These are phyloP conservation scores for Epistrophe grossulariae DNA, from an alignment of 2,888 invertebrate genomes.

Conservation along the genomic window DNA sequence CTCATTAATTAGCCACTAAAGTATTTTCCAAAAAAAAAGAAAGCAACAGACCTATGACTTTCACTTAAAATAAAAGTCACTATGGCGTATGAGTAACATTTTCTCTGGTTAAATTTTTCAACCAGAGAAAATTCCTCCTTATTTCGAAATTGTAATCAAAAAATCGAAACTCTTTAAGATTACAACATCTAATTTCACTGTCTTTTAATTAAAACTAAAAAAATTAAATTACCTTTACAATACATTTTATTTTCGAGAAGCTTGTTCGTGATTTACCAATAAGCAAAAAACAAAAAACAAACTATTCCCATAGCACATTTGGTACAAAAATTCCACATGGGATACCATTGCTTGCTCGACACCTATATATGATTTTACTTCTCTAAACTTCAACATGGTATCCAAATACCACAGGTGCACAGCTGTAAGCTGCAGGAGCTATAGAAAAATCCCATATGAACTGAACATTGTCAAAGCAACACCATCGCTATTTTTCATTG, in stretches of 20 bases:
- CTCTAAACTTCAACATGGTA: constrained; percentile 37
- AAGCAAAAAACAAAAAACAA: constrained; percentile 35
- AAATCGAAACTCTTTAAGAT: constrained; percentile 22
- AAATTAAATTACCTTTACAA: not conserved
- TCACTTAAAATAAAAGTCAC: constrained; percentile 10
- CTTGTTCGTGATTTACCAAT: constrained; percentile 66
- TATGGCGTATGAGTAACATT: constrained; percentile 45
- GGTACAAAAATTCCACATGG: not conserved
- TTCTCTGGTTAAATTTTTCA: not conserved
- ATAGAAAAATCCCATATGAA: constrained; percentile 29
- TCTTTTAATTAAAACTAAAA: constrained; percentile 37
- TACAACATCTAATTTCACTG: constrained; percentile 14
- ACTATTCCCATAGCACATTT: constrained; percentile 22
- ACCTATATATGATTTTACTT: constrained; percentile 45
- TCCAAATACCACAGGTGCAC: constrained; percentile 67
- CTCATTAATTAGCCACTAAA: not conserved
- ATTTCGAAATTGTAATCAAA: not conserved
- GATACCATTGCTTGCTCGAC: constrained; percentile 41
- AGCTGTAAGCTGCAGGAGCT: no score
- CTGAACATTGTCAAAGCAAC: constrained; percentile 14
- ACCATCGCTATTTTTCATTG: constrained; percentile 49
- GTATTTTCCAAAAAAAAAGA: not conserved
- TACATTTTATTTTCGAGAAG: constrained; percentile 31
- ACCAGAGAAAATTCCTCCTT: not conserved
- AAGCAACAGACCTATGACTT: not conserved